These are phyloP conservation scores for Thunnus thynnus DNA, from an alignment of 2,113 vertebrate species.

Conservation along the genomic window DNA sequence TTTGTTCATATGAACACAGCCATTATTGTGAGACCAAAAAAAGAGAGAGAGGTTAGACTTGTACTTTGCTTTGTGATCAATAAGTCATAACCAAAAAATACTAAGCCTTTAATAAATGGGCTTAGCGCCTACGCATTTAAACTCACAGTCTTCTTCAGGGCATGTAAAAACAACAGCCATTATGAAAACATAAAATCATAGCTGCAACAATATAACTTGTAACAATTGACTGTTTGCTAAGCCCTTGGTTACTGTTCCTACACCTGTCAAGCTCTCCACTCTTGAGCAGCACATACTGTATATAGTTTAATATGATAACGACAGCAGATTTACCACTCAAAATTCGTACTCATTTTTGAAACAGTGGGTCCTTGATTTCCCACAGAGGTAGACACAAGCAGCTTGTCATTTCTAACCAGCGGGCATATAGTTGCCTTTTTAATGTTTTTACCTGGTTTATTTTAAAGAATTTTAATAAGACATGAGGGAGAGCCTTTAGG, in stretches of 20 bases:
- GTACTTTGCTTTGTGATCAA: no score
- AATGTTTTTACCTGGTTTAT: no score
- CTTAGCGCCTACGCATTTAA: no score
- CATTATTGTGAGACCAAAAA: background rate
- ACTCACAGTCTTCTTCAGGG: no score
- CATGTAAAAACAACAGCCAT: no score
- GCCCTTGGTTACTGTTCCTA: background rate
- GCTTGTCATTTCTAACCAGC: background rate
- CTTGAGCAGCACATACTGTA: background rate
- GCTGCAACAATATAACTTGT: constrained; percentile 7
- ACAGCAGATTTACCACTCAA: background rate
- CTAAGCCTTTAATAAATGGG: no score
- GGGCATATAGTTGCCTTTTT: background rate
- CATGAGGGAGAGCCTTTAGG: background rate
- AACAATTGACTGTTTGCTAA: constrained; percentile 8
- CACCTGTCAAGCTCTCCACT: background rate
- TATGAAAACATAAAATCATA: constrained; percentile 14
- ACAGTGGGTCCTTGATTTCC: background rate
- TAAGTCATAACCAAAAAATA: no score
- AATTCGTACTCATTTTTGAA: background rate
- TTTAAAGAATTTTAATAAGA: no score
- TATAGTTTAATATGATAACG: background rate
- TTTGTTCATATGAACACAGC: constrained; percentile 47
- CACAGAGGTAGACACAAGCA: background rate
- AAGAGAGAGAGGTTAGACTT: no score